Evolutionary conservation across 2,888 invertebrate species (phyloP), one percentile per base, ranked within the genome.

Genomic region (Noctua janthe): DNA sequence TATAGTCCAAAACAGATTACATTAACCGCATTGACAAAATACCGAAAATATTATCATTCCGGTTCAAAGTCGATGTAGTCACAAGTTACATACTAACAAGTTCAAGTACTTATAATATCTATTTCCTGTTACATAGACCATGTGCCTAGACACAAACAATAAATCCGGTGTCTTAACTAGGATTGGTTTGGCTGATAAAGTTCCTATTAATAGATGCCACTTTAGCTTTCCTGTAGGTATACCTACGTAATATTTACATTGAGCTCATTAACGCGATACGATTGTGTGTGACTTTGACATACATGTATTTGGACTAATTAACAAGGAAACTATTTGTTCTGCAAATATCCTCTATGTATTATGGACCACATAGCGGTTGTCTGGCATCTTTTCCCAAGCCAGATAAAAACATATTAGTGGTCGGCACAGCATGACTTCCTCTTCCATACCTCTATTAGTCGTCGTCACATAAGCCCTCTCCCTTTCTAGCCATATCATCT

Each of bases 241-340:
- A 29, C 29, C 29, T 29, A 29, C 29, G 17, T 78, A 23, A 79
- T 47, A 29, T 64, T 54, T 47, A 59, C 15, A 56, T 75, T 59
- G 20, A 51, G 75, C 56, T 76, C 49, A 51, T 82, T 59, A n/a
- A 35, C 6, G n/a, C 15, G 43, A 76, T 76, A 51, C 20, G 43
- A 47, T 47, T 69, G 51, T 76, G 56, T 77, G 56, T 59, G 20
- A 43, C 23, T 51, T 51, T 66, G 39, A 35, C 2, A 49, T 15
- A 54, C 20, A 7, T 10, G 29, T 75, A 43, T 56, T 82, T 56
- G 15, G 35, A 64, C 62, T 62, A 64, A 73, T 49, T 54, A 39
- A 59, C 17, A 49, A 23, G 29, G 17, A 51, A 59, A 69, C 17
- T 49, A 49, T 74, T 64, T 39, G 54, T 54, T 49, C 47, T 17